A percentile compares a stretch with the other conserved stretches of the same genome.
These are phyloP conservation scores for Cepphus grylle DNA, from an alignment of 2,113 vertebrate species.

Conservation along the genomic window DNA sequence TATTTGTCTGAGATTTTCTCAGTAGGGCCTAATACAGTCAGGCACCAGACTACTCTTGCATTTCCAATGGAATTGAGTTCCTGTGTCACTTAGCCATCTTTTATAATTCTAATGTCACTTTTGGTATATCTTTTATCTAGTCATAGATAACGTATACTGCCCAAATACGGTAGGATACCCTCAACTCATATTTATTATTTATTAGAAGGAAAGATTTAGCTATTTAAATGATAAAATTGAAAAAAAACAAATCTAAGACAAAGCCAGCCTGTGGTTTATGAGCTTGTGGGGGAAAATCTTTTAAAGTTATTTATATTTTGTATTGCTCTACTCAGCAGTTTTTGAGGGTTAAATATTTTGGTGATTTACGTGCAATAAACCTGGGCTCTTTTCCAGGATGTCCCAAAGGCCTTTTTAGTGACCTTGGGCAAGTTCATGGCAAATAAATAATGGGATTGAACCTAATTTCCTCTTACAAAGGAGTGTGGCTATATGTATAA, in stretches of 20 bases:
- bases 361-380: not conserved
- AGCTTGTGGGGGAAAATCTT: not conserved
- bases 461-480: not conserved
- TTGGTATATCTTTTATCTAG: not conserved
- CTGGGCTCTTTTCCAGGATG: not conserved
- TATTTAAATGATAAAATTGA: not conserved
- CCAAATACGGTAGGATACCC: not conserved
- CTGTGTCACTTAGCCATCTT: not conserved
- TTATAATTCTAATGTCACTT: not conserved
- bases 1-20: not conserved
- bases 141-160: not conserved
- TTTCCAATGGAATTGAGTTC: not conserved
- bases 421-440: not conserved
- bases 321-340: not conserved
- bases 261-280: not conserved
- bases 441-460: constrained; percentile 6
- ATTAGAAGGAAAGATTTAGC: not conserved
- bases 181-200: not conserved
- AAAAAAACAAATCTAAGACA: not conserved
- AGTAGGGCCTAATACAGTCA: not conserved
- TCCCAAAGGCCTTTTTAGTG: constrained; percentile 1
- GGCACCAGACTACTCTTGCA: not conserved
- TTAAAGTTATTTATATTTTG: not conserved
- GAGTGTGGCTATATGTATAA: not conserved
- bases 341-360: not conserved